Base-by-base conservation (phyloP, 2,113 vertebrate species). In the Prunella himalayana region DNA sequence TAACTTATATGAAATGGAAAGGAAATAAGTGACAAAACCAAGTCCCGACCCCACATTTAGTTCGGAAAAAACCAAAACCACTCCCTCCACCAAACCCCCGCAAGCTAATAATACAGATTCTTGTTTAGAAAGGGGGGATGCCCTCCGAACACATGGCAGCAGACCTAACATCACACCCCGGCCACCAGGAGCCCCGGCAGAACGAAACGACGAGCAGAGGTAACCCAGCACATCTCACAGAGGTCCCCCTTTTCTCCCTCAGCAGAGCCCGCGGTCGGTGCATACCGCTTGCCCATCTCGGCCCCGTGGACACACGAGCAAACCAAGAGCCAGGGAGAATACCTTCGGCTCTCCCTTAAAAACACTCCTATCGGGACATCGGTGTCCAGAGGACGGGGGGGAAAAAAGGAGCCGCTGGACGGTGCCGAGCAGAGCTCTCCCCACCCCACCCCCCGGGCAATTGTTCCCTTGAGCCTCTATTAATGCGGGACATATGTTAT, bases 401-500 rank as follows among this genome's bases (percentile, higher is more conserved):
- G 4, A 33, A 35, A 45, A 30, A 82, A 66, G 47, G 54, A 82
- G 54, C 51, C 27, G 25, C 60, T 69, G 82, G 41, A 65, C 71
- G 27, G 54, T 51, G 85, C 79, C 11, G 54, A 80, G 79, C 66
- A 80, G 88, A 85, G 66, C 50, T 81, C 50, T 51, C 61, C 31
- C 37, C 70, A 28, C 59, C 59, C 91, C 45, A 12, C 41, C 78
- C 78, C 90, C 83, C 35, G 21, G 39, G 60, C 90, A 44, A 95
- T 95, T 95, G 95, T 94, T 95, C 82, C 61, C 60, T 68, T 83
- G 95, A 97, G 96, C 94, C 95, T 87, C 95, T 88, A 97, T 97
- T 98, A 98, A 98, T 98, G 95, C 80, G 86, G 92, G 97, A 98
- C 98, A 98, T 98, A 98, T 98, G 98, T 98, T 98, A 97, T 95